Percentiles rank a stretch among this genome's conserved stretches.
Evolutionary conservation across 2,888 invertebrate species (phyloP).

Genomic region (Panzeria rudis): DNA sequence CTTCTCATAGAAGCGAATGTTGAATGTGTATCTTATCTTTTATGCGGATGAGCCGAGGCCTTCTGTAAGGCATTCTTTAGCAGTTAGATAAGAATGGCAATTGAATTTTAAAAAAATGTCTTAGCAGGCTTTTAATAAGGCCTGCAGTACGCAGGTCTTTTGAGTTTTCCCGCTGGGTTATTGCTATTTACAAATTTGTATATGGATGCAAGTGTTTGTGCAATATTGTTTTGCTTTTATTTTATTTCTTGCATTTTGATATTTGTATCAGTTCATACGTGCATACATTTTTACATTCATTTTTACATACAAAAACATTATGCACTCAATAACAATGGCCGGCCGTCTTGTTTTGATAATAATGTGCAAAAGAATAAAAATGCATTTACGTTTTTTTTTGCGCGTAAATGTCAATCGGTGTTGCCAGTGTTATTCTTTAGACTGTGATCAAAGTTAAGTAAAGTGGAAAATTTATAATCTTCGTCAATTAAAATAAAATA

Average conservation of each 20-base stretch:
- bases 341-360: constrained; percentile 58
- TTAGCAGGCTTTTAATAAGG: too few species aligned
- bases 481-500: too few species aligned
- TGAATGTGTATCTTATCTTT: too few species aligned
- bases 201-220: constrained; percentile 4
- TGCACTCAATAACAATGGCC: constrained; percentile 62
- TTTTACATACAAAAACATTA: constrained; percentile 33
- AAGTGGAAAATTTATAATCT: neutral
- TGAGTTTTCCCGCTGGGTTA: too few species aligned
- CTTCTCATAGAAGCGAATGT: too few species aligned
- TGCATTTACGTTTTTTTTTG: constrained; percentile 42
- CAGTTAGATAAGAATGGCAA: too few species aligned
- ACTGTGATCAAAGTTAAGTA: neutral
- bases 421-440: constrained; percentile 15
- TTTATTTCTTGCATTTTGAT: constrained; percentile 1
- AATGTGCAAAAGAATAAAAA: constrained; percentile 31
- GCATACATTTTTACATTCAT: constrained; percentile 11
- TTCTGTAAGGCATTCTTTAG: too few species aligned
- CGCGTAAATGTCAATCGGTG: constrained; percentile 49
- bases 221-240: constrained; percentile 9
- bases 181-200: constrained; percentile 52
- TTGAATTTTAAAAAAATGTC: too few species aligned
- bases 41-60: too few species aligned
- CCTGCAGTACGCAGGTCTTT: too few species aligned
- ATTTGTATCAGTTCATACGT: neutral